Evolutionary conservation across 92 coral and sea anemone species (phyloP).

Genomic region (Metridium senile): DNA sequence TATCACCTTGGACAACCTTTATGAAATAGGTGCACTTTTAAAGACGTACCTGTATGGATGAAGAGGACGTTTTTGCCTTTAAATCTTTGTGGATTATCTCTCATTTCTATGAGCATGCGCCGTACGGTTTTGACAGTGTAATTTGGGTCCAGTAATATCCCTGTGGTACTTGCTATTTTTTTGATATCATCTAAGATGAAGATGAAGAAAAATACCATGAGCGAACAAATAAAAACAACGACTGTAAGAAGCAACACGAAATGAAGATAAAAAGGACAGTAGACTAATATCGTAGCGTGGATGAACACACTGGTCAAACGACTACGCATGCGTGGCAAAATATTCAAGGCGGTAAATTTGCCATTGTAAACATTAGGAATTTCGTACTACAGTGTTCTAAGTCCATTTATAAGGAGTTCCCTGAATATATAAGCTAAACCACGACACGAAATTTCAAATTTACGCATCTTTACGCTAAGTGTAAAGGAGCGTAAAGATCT

Average conservation of each 20-base stretch:
- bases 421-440: background rate
- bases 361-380: too few relatives aligned
- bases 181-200: background rate
- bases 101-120: slow-evolving; percentile 15
- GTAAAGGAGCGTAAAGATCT: too few relatives aligned
- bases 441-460: too few relatives aligned
- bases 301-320: too few relatives aligned
- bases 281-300: too few relatives aligned
- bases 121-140: slow-evolving; percentile 8
- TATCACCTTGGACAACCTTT: too few relatives aligned
- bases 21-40: too few relatives aligned
- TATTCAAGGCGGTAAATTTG: too few relatives aligned
- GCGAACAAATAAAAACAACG: background rate
- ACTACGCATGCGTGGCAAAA: too few relatives aligned
- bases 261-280: background rate
- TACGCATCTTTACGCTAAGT: too few relatives aligned
- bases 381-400: too few relatives aligned
- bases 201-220: background rate
- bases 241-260: background rate
- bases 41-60: slow-evolving; percentile 16
- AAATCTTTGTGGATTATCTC: slow-evolving; percentile 11
- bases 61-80: slow-evolving; percentile 11
- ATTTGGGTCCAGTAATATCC: slow-evolving; percentile 8
- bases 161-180: slow-evolving; percentile 3
- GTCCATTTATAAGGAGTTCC: too few relatives aligned